Evolutionary conservation across 37 sponge, comb jelly and placozoan species (phyloP).

Genomic region (Spongilla lacustris): DNA sequence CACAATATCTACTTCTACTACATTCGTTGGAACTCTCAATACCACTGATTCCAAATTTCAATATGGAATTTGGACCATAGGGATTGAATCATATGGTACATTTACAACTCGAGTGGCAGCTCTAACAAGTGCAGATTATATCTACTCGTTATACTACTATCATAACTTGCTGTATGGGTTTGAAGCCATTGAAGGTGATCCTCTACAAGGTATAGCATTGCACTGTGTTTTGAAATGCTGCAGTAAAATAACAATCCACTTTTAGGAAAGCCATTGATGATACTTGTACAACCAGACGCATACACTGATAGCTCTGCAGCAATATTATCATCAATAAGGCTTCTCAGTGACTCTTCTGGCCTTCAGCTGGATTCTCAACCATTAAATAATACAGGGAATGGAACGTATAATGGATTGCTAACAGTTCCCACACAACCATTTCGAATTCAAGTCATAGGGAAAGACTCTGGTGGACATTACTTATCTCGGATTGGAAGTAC

Average conservation of each 20-base stretch:
- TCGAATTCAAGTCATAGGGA: too few relatives aligned
- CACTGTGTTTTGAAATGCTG: background rate
- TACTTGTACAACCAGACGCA: too few relatives aligned
- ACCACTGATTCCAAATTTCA: background rate
- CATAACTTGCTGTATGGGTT: constrained; percentile 23
- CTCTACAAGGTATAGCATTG: constrained; percentile 14
- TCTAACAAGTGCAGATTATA: background rate
- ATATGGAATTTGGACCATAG: constrained; percentile 27
- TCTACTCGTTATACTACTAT: constrained; percentile 9
- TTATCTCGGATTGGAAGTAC: too few relatives aligned
- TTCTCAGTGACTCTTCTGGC: too few relatives aligned
- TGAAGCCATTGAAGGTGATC: constrained; percentile 1
- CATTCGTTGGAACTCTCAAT: constrained; percentile 35
- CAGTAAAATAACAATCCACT: too few relatives aligned
- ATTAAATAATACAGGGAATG: background rate
- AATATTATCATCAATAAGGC: too few relatives aligned
- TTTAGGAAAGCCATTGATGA: too few relatives aligned
- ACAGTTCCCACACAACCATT: too few relatives aligned
- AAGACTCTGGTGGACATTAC: too few relatives aligned
- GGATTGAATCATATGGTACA: background rate
- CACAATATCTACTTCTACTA: background rate
- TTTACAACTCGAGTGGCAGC: constrained; percentile 27
- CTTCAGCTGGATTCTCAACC: too few relatives aligned
- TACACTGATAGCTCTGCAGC: too few relatives aligned
- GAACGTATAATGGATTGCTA: too few relatives aligned